Evolutionary conservation across 1,140 invertebrate genomes (phyloP), one percentile per base, ranked within the genome.

Genomic region (Melipona quadrifasciata): DNA sequence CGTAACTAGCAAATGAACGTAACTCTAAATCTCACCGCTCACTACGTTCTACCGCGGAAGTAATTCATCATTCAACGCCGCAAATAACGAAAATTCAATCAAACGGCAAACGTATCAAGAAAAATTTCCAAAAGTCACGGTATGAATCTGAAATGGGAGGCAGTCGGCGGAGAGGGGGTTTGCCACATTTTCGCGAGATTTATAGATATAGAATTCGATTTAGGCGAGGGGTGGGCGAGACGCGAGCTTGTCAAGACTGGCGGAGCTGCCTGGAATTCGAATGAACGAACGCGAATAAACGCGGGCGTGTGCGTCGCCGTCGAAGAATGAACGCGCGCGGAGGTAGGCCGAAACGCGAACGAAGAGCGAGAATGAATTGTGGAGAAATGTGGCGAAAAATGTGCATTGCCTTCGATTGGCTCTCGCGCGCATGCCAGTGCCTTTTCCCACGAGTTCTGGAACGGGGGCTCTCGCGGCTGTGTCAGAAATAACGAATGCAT

Each of bases 341-440:
- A 58, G 31, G 39, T 34, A 67, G 27, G 58, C 24, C 61, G 16
- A 27, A 16, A 27, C 80, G 73, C 58, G 80, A 64, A 53, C 89
- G 64, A 82, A 53, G 78, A 82, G 86, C 86, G 80, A 91, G 88
- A 83, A 91, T 91, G 91, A 91, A 92, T 93, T 93, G 92, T 93
- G 90, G 89, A 92, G 88, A 88, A 92, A 92, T 89, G 91, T 83
- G 71, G 80, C 76, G 81, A 90, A 90, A 90, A 88, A 88, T 90
- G 79, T 75, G 65, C 61, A 55, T 57, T 55, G 64, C 47, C 47
- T 72, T 87, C 86, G 85, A 86, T 90, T 84, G 78, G 31, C 73
- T 73, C 55, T 31, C 58, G 55, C 65, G 51, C 68, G 70, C 64
- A 27, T 31, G 31, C 31, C 31, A 27, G 5, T 27, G n/a, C 21